Base-by-base conservation (phyloP, 2,113 vertebrate species). In the Ploceus nigricollis region DNA sequence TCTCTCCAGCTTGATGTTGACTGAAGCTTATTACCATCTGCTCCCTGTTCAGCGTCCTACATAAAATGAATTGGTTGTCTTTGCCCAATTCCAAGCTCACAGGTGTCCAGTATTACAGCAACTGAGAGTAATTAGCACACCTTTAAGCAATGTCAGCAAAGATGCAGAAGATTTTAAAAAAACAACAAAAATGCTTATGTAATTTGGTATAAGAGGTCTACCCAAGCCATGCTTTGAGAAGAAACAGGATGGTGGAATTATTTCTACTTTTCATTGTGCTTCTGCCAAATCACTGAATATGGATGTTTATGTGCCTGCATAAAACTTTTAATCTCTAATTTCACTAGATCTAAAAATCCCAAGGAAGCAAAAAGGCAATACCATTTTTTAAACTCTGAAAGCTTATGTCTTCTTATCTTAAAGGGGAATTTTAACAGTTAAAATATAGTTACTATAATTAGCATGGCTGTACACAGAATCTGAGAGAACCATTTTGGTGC, bases 21-120 rank as follows among this genome's bases (percentile, higher is more conserved):
- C 89, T 70, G 58, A 90, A 80, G 87, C 54, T 95, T 93, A 80
- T 93, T 93, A 93, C 78, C 87, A 94, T 93, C 94, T 96, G 92
- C 64, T 91, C 50, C 65, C 72, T 70, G 39, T 84, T 94, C 56
- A 50, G 63, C 84, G 81, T 70, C 92, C 89, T 91, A 93, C 89
- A 69, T 78, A 89, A 94, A 80, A 86, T 33, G 40, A 86, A 90
- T 45, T 22, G 15, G 75, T 82, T 61, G 80, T 37, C 84, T 91
- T 57, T 73, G 56, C 73, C 72, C 60, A 87, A 53, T 64, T 92
- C 61, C 82, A 87, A 75, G 47, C 63, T 84, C 77, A 81, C 71
- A 58, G 78, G 75, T 77, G 87, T 82, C 53, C 6, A 1, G 33
- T 51, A 42, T 40, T 57, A 56, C 33, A 73, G 42, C 54, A 82